phyloP scores from a whole-genome alignment of 1,140 invertebrate species.

The Panulirus ornatus region DNA sequence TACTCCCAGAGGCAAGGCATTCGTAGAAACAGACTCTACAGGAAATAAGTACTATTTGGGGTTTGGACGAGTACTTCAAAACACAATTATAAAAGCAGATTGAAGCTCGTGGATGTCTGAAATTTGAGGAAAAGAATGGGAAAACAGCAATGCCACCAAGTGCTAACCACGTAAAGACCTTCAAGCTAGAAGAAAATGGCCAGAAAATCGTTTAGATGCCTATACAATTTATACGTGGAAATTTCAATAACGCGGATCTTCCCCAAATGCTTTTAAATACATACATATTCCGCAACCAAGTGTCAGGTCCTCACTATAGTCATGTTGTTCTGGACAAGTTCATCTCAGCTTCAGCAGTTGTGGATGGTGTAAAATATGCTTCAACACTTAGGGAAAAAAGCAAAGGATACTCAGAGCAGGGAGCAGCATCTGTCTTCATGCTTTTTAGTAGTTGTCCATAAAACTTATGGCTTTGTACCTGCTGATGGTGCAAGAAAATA shows the following conservation, averaged over 20 bases:
- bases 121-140: conserved; percentile 84
- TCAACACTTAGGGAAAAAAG: conserved; percentile 94
- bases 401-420: conserved; percentile 95
- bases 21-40: conserved; percentile 91
- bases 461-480: conserved; percentile 72
- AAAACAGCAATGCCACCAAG: conserved; percentile 80
- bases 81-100: conserved; percentile 82
- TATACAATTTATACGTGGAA: conserved; percentile 78
- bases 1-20: conserved; percentile 87
- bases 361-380: conserved; percentile 87
- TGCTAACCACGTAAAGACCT: conserved; percentile 76
- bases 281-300: conserved; percentile 79
- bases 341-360: conserved; percentile 86
- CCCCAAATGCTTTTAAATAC: conserved; percentile 80
- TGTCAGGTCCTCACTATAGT: conserved; percentile 85
- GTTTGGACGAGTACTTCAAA: conserved; percentile 87
- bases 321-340: conserved; percentile 89
- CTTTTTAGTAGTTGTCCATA: conserved; percentile 81
- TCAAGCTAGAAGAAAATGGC: conserved; percentile 78
- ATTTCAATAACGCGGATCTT: conserved; percentile 76
- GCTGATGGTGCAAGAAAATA: conserved; percentile 71
- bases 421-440: conserved; percentile 89
- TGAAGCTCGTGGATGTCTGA: conserved; percentile 83
- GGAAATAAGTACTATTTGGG: conserved; percentile 93
- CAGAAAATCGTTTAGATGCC: conserved; percentile 77